Percentiles rank a stretch among this genome's conserved stretches.
Conservation (phyloP, 2,113 vertebrate genomes). For the Apteryx mantelli region DNA sequence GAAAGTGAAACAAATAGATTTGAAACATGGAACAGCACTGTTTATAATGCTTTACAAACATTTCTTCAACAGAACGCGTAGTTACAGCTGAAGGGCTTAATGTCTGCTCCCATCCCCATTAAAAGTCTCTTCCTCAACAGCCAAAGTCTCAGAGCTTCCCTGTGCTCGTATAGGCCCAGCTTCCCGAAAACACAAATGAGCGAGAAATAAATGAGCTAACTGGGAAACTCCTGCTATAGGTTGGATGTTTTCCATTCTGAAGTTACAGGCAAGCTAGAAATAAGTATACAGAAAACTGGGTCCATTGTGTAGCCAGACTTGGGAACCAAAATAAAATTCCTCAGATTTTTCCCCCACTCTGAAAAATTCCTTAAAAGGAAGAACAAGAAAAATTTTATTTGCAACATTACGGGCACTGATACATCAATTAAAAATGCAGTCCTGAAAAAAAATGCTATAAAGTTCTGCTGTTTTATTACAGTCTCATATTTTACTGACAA, state of each 20-base stretch:
- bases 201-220: background rate
- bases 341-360: background rate
- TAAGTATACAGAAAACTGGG: background rate
- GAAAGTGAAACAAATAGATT: conserved; percentile 57
- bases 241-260: background rate
- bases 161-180: background rate
- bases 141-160: background rate
- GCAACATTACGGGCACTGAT: background rate
- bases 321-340: background rate
- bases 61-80: conserved; percentile 1
- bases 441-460: rapidly evolving
- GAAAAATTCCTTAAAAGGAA: background rate
- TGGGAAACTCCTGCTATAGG: background rate
- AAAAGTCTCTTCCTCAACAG: conserved; percentile 4
- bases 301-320: background rate
- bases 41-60: conserved; percentile 48
- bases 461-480: background rate
- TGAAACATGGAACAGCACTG: conserved; percentile 37
- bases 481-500: background rate
- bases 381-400: background rate
- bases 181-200: background rate
- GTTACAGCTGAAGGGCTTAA: conserved; percentile 37
- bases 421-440: background rate
- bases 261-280: background rate
- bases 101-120: background rate